Evolutionary conservation across 2,113 vertebrate genomes (phyloP), one percentile per base, ranked within the genome.

Genomic region (Oryzias woworae): DNA sequence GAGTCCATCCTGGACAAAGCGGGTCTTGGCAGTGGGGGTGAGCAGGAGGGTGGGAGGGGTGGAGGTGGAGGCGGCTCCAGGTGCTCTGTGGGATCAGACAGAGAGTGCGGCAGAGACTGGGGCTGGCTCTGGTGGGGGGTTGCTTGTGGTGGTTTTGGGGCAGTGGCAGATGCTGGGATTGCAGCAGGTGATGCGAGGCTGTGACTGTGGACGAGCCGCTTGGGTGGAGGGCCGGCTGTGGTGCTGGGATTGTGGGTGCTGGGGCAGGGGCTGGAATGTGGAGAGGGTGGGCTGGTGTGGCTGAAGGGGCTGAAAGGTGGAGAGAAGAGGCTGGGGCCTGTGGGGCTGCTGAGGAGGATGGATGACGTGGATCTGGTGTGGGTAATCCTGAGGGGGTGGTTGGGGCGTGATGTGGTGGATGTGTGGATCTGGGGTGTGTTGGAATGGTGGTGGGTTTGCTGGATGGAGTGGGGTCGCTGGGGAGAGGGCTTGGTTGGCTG

Each of bases 1-100:
- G 95, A 94, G 62, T 97, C 96, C 2, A 92, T 93, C 45, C 94
- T 86, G 53, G 92, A 92, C 76, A 95, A 92, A 41, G 61, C 69
- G n/a, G 89, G 81, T 54, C 87, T 82, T 20, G 92, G 92, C 46
- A 93, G 66, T 3, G 92, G 92, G 43, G 92, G 91, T 22, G 85
- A 70, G 53, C 91, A 92, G 5, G 92, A 91, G 18, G 92, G 92
- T 4, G 92, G 92, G 16, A 88, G 69, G 1, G 92, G 92, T 12
- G 92, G 92, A 31, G 92, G 90, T 0, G 92, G 88, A 12, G 91
- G 91, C 4, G 86, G 91, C 55, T 85, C 89, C 45, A 88, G 66
- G 20, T 84, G 76, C 63, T 87, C 81, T 18, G 84, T 55, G n/a
- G 90, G 78, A 55, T 86, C 89, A 23, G 88, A 89, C 12, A 86